phyloP scores from a whole-genome alignment of 2,797 vertebrate species.

The Leptoclinus maculatus region DNA sequence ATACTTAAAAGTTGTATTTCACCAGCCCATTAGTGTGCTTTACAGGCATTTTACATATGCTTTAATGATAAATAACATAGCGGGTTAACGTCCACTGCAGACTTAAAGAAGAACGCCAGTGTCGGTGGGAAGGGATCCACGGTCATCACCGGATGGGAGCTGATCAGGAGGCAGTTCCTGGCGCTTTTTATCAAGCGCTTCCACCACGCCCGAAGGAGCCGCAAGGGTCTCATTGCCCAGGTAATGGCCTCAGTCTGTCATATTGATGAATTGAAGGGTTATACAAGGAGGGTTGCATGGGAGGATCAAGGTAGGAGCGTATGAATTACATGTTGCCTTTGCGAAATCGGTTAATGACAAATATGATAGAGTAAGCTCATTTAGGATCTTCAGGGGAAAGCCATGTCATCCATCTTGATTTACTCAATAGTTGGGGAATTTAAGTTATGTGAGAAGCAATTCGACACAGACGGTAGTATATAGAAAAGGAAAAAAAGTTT shows the following conservation, averaged over 20 bases:
- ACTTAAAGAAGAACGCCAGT: conserved; percentile 78
- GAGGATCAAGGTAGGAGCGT: conserved; percentile 66
- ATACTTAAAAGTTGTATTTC: conserved; percentile 31
- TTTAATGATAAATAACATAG: conserved; percentile 52
- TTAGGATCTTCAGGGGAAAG: conserved; percentile 52
- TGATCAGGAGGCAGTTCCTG: conserved; percentile 93
- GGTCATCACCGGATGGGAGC: conserved; percentile 90
- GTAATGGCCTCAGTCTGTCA: conserved; percentile 84
- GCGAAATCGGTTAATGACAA: conserved; percentile 70
- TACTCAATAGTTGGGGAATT: conserved; percentile 40
- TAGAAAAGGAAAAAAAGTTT: not conserved
- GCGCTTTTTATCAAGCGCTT: conserved; percentile 97
- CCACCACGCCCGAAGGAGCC: conserved; percentile 93
- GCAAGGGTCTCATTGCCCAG: conserved; percentile 98
- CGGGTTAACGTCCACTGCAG: conserved; percentile 64
- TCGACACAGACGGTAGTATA: conserved; percentile 1
- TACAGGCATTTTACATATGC: conserved; percentile 39
- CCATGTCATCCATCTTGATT: conserved; percentile 48
- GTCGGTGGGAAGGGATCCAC: conserved; percentile 90
- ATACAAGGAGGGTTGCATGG: conserved; percentile 38
- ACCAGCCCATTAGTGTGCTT: conserved; percentile 49
- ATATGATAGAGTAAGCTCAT: conserved; percentile 62
- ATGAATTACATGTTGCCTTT: conserved; percentile 67
- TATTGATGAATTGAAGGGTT: conserved; percentile 71
- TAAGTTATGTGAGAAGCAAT: conserved; percentile 48